A percentile compares a stretch with the other conserved stretches of the same genome.
These are phyloP conservation scores for Pipistrellus pipistrellus DNA, from an alignment of 2,797 vertebrate species.

Conservation along the genomic window DNA sequence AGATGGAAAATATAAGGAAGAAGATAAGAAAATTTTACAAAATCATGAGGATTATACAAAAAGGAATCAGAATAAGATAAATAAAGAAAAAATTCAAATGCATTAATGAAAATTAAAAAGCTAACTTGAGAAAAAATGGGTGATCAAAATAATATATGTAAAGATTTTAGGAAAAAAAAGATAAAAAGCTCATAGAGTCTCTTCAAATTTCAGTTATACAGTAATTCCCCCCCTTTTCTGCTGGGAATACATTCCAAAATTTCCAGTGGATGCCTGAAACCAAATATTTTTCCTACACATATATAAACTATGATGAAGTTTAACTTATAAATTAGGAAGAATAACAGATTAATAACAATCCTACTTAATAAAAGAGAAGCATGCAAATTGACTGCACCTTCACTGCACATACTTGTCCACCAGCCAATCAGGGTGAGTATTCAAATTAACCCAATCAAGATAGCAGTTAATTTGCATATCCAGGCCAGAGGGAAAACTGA, in stretches of 20 bases:
- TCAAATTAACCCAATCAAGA: too few species aligned
- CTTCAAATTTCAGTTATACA: background rate
- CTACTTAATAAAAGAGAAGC: too few species aligned
- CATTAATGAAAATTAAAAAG: background rate
- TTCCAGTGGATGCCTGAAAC: background rate
- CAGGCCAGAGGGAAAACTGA: too few species aligned
- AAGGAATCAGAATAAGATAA: background rate
- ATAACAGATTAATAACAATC: background rate
- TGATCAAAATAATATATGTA: background rate
- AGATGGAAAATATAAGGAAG: background rate
- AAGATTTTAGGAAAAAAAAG: background rate
- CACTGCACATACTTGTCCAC: too few species aligned
- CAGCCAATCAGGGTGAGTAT: too few species aligned
- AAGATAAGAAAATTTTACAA: background rate
- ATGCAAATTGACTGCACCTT: too few species aligned
- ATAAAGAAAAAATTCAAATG: background rate
- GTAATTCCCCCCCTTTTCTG: background rate
- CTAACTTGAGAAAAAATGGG: background rate
- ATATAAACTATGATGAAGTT: background rate
- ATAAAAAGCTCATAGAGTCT: background rate
- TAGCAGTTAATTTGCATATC: too few species aligned
- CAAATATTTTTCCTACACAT: background rate
- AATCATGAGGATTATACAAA: background rate
- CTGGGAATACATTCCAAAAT: background rate
- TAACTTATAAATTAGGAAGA: background rate